Base-by-base conservation (phyloP, 2,888 invertebrate species). In the Arenicola marina region DNA sequence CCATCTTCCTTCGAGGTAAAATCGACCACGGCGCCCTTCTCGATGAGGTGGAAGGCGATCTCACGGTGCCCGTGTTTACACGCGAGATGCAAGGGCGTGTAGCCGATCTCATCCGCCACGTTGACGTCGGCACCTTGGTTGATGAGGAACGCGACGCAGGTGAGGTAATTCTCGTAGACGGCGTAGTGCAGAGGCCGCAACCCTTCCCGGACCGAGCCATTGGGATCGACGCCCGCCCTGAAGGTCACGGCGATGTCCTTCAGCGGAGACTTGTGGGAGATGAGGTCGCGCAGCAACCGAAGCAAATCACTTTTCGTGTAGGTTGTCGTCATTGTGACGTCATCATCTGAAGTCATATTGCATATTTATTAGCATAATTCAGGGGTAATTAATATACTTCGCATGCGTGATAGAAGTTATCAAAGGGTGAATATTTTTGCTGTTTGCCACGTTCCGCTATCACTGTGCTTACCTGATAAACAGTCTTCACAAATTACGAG, bases 181-280 rank as follows among this genome's bases (percentile, higher is more conserved):
- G 95, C 95, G 84, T 95, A 95, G 85, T 95, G 95, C 38, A 95
- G 85, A 0, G 95, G 94, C 62, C 91, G 88, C 53, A 95, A 87
- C 1, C 95, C 95, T 81, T 92, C 91, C 46, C 91, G 91, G 33
- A 93, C 92, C 29, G 91, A 88, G 72, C 90, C 91, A 78, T 90
- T 90, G 28, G 54, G 51, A 34, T 88, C 69, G 2, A 68, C 76
- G 2, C 95, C 95, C 78, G 92, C 92, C 24, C 92, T 91, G 61
- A 95, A 85, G 2, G 94, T 85, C 65, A 51, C 18, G 26, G n/a
- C 44, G 38, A 26, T 90, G 81, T 95, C 95, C 75, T 93, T 92
- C 63, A 94, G 84, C 0, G 93, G 90, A 51, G 92, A 91, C 88
- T 92, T 90, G 59, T 92, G 88, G 70, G 93, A 92, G 82, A 95